Conservation (phyloP, 2,113 vertebrate species). For the Orycteropus afer region DNA sequence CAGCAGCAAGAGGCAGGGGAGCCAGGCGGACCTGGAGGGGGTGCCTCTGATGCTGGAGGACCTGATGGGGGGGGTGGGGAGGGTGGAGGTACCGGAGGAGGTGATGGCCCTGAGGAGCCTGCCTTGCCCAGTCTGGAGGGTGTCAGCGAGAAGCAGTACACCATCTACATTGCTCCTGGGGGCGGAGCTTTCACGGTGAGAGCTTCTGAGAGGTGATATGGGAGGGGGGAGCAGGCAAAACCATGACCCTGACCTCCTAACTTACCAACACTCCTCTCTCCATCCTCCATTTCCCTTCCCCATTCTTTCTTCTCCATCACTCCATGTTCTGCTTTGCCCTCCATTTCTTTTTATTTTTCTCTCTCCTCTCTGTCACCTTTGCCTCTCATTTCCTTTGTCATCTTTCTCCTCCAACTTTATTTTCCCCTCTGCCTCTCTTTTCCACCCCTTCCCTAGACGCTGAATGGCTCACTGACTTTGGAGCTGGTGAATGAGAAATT, state of each 20-base stretch:
- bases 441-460: conserved; percentile 82
- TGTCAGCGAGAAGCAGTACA: conserved; percentile 94
- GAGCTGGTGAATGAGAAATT: conserved; percentile 95
- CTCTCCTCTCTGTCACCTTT: background rate
- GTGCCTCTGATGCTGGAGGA: conserved; percentile 72
- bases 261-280: background rate
- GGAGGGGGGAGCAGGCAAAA: too few species aligned
- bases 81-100: conserved; percentile 69
- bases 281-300: background rate
- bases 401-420: background rate
- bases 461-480: conserved; percentile 93
- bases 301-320: background rate
- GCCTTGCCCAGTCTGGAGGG: conserved; percentile 81
- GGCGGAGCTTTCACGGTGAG: conserved; percentile 92
- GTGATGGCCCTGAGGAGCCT: conserved; percentile 77
- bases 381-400: background rate
- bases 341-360: background rate
- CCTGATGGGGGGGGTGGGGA: conserved; percentile 73
- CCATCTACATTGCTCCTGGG: conserved; percentile 92
- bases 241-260: background rate
- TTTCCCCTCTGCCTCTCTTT: background rate
- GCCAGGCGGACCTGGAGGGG: conserved; percentile 78
- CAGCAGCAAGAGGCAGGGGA: conserved; percentile 76
- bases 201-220: background rate
- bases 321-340: background rate